phyloP scores from a whole-genome alignment of 2,888 invertebrate species.

The Sinhomidia bicolor region DNA sequence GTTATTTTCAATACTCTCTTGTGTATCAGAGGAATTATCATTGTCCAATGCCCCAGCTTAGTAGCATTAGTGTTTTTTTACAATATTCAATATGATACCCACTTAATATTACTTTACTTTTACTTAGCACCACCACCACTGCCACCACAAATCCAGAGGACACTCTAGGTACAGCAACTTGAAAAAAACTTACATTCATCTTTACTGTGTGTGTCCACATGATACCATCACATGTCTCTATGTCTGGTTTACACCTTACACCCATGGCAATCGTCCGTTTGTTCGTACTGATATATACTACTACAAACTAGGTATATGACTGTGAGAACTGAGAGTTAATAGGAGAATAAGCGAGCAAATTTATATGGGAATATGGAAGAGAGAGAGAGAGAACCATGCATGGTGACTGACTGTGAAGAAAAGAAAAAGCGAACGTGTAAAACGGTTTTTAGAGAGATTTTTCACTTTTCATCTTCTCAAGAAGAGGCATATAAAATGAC shows the following conservation, averaged over 20 bases:
- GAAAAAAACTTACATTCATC: neutral
- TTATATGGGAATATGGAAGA: too few species aligned
- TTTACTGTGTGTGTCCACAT: slow-evolving; percentile 57
- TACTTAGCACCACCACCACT: neutral
- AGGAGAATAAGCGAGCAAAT: neutral
- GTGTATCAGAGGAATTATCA: too few species aligned
- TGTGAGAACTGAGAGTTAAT: too few species aligned
- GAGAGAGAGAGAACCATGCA: too few species aligned
- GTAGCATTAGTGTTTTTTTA: too few species aligned
- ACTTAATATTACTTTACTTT: neutral
- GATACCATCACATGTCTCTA: slow-evolving; percentile 64
- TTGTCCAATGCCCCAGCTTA: neutral
- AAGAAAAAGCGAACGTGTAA: neutral
- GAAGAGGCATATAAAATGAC: too few species aligned
- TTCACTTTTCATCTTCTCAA: too few species aligned
- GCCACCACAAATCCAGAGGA: neutral
- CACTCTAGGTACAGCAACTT: neutral
- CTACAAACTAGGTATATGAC: too few species aligned
- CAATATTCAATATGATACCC: neutral
- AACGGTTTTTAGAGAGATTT: too few species aligned
- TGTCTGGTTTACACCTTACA: too few species aligned
- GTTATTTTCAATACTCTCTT: neutral
- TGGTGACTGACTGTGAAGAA: neutral
- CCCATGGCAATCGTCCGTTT: too few species aligned
- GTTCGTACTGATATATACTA: too few species aligned